A percentile compares a stretch with the other conserved stretches of the same genome.
phyloP scores from a whole-genome alignment of 2,888 invertebrate species.

The Drosophila nr. perissopoda region DNA sequence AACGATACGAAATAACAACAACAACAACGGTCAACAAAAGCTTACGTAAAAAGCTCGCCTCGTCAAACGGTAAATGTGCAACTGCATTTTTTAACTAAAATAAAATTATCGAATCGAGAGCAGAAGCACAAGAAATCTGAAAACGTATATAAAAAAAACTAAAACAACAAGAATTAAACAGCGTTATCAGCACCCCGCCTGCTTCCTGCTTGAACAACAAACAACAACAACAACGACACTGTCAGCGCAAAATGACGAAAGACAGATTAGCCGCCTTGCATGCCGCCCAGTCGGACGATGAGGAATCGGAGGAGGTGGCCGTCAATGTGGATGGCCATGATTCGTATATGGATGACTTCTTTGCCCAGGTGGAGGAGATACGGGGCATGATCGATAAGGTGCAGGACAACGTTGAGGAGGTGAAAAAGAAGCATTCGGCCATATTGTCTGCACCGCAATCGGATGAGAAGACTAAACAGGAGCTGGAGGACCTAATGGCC shows the following conservation, averaged over 20 bases:
- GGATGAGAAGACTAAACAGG: slow-evolving; percentile 99
- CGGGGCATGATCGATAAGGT: slow-evolving; percentile 99
- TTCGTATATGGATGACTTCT: slow-evolving; percentile 99
- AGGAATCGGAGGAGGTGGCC: slow-evolving; percentile 98
- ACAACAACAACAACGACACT: slow-evolving; percentile 7
- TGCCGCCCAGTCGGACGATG: slow-evolving; percentile 99
- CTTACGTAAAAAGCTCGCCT: slow-evolving; percentile 66
- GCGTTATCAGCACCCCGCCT: slow-evolving; percentile 4
- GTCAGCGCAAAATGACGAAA: slow-evolving; percentile 90
- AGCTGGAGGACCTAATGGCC: slow-evolving; percentile 99
- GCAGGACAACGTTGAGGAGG: slow-evolving; percentile 99
- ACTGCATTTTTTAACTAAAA: slow-evolving; percentile 28
- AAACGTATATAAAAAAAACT: not conserved
- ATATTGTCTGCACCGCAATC: slow-evolving; percentile 99
- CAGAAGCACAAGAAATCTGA: slow-evolving; percentile 10
- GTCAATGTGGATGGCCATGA: slow-evolving; percentile 96
- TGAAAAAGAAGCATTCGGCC: slow-evolving; percentile 99
- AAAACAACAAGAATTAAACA: slow-evolving; percentile 16
- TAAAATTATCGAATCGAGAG: slow-evolving; percentile 21
- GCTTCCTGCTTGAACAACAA: slow-evolving; percentile 33
- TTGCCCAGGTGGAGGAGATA: slow-evolving; percentile 99
- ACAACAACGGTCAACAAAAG: slow-evolving; percentile 50
- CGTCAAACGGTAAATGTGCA: slow-evolving; percentile 32
- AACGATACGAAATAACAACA: slow-evolving; percentile 24
- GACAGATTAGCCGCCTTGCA: slow-evolving; percentile 98